A percentile compares a stretch with the other conserved stretches of the same genome.
phyloP scores from a whole-genome alignment of 2,113 vertebrate species.

The Anseranas semipalmata region DNA sequence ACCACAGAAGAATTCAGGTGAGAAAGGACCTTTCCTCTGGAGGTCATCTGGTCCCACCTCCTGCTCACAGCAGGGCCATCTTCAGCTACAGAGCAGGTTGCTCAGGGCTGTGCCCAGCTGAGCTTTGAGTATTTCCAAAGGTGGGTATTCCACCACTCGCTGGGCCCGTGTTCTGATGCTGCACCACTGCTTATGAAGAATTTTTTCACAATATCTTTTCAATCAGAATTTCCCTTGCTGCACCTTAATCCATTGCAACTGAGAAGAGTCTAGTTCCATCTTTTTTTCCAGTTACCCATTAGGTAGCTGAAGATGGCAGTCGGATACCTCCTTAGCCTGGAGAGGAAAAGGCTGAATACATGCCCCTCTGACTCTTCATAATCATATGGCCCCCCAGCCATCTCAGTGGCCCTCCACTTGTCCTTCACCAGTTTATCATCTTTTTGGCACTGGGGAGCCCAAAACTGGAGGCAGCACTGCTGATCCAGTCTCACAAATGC shows the following conservation, averaged over 20 bases:
- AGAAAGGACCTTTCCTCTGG: slow-evolving; percentile 20
- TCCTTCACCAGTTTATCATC: neutral
- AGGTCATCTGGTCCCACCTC: neutral
- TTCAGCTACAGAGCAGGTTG: neutral
- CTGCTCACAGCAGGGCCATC: neutral
- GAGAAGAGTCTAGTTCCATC: neutral
- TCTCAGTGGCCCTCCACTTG: neutral
- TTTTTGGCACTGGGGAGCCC: neutral
- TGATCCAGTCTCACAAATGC: neutral
- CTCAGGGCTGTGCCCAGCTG: neutral
- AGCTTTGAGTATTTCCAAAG: neutral
- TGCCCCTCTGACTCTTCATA: neutral
- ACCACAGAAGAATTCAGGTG: slow-evolving; percentile 2
- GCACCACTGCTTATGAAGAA: neutral
- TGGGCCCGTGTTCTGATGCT: neutral
- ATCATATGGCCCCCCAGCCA: neutral
- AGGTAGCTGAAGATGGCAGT: neutral
- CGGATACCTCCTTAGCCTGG: neutral
- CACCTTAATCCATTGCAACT: neutral
- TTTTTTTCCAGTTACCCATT: neutral
- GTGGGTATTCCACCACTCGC: neutral
- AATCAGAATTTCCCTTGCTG: neutral
- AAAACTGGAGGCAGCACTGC: neutral
- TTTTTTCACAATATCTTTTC: neutral
- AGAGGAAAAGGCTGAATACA: neutral